A percentile compares a stretch with the other conserved stretches of the same genome.
These are phyloP conservation scores for Micoletzkya japonica DNA, from an alignment of 2,888 invertebrate genomes.

Conservation along the genomic window DNA sequence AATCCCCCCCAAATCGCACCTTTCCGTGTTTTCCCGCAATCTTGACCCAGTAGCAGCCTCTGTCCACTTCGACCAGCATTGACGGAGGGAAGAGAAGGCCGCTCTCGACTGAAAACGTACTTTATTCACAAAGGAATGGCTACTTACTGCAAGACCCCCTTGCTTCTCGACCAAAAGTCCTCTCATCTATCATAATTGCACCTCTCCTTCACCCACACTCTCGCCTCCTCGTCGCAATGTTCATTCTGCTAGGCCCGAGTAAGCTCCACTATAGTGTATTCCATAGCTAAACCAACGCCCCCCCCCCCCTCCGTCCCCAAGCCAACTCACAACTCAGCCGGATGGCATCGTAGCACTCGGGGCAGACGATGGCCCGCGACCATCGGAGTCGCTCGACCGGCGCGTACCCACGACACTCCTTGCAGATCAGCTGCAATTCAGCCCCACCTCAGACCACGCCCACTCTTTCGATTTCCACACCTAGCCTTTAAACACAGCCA, in stretches of 20 bases:
- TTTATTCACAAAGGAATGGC: constrained; percentile 13
- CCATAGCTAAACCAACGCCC: too few relatives aligned
- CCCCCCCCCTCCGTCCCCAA: too few relatives aligned
- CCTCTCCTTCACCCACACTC: neutral
- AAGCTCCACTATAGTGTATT: too few relatives aligned
- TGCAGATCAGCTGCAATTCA: constrained; percentile 57
- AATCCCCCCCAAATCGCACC: too few relatives aligned
- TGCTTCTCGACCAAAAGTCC: too few relatives aligned
- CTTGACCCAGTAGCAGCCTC: constrained; percentile 26
- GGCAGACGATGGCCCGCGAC: constrained; percentile 46
- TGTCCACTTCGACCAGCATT: constrained; percentile 28
- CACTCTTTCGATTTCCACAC: too few relatives aligned
- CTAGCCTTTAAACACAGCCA: too few relatives aligned
- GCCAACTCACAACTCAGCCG: constrained; percentile 45
- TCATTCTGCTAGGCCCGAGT: neutral
- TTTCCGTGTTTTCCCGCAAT: neutral
- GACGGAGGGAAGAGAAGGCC: constrained; percentile 45
- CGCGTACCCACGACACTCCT: constrained; percentile 53
- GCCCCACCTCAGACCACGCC: too few relatives aligned
- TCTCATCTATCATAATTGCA: too few relatives aligned
- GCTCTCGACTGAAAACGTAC: constrained; percentile 35
- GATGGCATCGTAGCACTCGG: constrained; percentile 53
- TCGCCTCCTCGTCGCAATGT: neutral
- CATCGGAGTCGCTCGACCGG: constrained; percentile 47
- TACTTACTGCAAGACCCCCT: too few relatives aligned